Percentiles rank a stretch among this genome's conserved stretches.
These are phyloP conservation scores for Hydrotaea diabolus DNA, from an alignment of 2,888 invertebrate genomes.

Conservation along the genomic window DNA sequence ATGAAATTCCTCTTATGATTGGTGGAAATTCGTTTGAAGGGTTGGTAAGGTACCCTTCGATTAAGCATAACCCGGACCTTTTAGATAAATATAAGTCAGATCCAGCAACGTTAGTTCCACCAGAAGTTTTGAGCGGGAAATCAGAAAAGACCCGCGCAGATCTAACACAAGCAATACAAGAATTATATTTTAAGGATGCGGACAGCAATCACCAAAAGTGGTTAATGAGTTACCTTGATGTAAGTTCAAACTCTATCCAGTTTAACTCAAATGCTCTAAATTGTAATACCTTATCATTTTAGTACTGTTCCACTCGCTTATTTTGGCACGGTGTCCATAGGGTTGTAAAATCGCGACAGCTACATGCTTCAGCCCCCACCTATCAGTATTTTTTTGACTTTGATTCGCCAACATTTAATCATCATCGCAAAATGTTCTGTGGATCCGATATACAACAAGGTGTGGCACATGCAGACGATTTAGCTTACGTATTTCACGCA, in stretches of 20 bases:
- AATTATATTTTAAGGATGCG: constrained; percentile 56
- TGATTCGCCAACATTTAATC: constrained; percentile 75
- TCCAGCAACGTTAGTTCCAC: constrained; percentile 70
- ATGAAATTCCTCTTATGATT: constrained; percentile 76
- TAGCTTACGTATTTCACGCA: constrained; percentile 78
- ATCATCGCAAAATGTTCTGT: constrained; percentile 76
- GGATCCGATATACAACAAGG: constrained; percentile 75
- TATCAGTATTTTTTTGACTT: constrained; percentile 72
- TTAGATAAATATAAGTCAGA: constrained; percentile 56
- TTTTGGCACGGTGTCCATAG: constrained; percentile 71
- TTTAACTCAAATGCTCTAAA: neutral
- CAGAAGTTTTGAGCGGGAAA: constrained; percentile 70
- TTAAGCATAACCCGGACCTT: constrained; percentile 63
- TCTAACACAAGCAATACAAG: constrained; percentile 12
- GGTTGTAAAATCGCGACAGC: constrained; percentile 56
- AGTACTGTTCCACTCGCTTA: constrained; percentile 66
- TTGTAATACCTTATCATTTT: constrained; percentile 13
- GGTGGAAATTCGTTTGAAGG: constrained; percentile 79
- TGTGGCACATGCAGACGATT: constrained; percentile 79
- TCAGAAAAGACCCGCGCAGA: constrained; percentile 59
- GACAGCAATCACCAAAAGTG: constrained; percentile 67
- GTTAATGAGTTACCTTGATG: constrained; percentile 70
- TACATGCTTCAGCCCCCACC: constrained; percentile 62
- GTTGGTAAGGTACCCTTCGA: constrained; percentile 72
- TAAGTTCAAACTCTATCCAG: constrained; percentile 45